These are phyloP conservation scores for Chionoecetes opilio DNA, from an alignment of 1,140 invertebrate genomes.

Conservation along the genomic window DNA sequence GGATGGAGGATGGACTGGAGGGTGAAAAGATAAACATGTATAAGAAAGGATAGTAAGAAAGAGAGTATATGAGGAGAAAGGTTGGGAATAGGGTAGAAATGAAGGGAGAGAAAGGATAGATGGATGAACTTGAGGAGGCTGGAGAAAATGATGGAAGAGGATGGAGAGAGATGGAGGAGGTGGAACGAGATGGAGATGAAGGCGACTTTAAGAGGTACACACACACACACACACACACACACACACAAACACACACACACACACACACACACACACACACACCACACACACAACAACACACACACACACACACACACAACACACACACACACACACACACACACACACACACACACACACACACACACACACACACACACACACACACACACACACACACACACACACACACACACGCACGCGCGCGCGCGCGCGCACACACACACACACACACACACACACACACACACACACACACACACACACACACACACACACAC, in stretches of 20 bases:
- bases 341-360: conserved; percentile 57
- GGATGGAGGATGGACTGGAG: no score
- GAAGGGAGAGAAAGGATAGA: no score
- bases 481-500: conserved; percentile 58
- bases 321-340: conserved; percentile 52
- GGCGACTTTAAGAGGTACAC: background rate
- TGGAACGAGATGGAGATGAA: background rate
- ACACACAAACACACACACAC: conserved; percentile 50
- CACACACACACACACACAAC: conserved; percentile 48
- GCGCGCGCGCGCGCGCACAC: background rate
- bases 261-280: conserved; percentile 39
- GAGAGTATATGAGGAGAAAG: no score
- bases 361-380: conserved; percentile 35
- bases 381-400: conserved; percentile 51
- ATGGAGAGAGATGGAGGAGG: background rate
- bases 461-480: conserved; percentile 48
- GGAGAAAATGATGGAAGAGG: background rate
- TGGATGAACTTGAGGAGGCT: no score
- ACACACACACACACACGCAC: conserved; percentile 48
- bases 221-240: background rate
- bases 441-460: conserved; percentile 48
- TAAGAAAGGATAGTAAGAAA: no score
- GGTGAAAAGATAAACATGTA: no score
- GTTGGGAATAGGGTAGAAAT: no score
- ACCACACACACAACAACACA: conserved; percentile 35